Base-by-base conservation (phyloP, 2,888 invertebrate species). In the Meteorus colon region DNA sequence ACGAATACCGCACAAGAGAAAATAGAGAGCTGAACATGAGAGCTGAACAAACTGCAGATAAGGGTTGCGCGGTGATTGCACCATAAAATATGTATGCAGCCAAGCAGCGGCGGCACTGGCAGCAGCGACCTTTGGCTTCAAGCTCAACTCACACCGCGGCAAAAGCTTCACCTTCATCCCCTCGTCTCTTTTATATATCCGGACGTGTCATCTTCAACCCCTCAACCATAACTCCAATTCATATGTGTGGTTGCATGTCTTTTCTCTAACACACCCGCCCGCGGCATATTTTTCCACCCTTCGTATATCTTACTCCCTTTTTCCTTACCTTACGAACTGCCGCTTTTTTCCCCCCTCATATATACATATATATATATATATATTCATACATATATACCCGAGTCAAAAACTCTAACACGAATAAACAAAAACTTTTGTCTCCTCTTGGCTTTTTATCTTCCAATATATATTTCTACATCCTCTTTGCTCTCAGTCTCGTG, bases 51-150 rank as follows among this genome's bases (percentile, higher is more conserved):
- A 65, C 71, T 83, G 85, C 82, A 87, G 88, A 88, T 88, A 88
- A 89, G 87, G 83, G 86, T 85, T 81, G 55, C 81, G 83, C 82
- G 86, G 86, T 88, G 87, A 89, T 89, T 88, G 86, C 86, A 81
- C 88, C 83, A 86, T 89, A 87, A 88, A 89, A 88, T 87, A 89
- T 88, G 88, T 88, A 89, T 87, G 66, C 71, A 65, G 55, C 75
- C 19, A 55, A 19, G 55, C 48, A 48, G 48, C 48, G n/a, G 48
- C 48, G 14, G 48, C 55, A 55, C 19, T 6, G n/a, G 24, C 55
- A 72, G 75, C 67, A 72, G 48, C 72, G 66, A 75, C 45, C 73
- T 74, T 37, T 59, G 60, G 55, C 55, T 55, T 55, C 55, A 55
- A 55, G 55, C 55, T 55, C 55, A 55, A 55, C 55, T 55, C 55